Base-by-base conservation (phyloP, 2,888 invertebrate genomes). In the Chrysomela aeneicollis region DNA sequence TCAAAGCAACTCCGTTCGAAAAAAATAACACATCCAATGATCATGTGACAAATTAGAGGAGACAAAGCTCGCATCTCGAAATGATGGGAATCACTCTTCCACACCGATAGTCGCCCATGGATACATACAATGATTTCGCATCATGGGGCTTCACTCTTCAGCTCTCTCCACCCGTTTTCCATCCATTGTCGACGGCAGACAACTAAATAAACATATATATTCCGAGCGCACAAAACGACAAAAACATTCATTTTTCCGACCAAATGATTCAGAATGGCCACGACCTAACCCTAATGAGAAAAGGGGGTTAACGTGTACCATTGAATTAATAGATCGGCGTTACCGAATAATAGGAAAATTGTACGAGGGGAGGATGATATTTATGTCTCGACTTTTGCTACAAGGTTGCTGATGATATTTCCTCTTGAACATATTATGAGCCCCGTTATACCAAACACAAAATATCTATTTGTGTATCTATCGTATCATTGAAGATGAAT, bases 201-300 rank as follows among this genome's bases (percentile, higher is more conserved):
- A 42, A 42, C 42, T 42, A 42, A 42, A 42, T 42, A 42, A 42
- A 42, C 42, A 42, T 42, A 42, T 12, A 42, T 42, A 42, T 35
- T 35, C 35, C 35, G 35, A 9, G 35, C 35, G 35, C 42, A 42
- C 42, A 42, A 42, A 42, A 42, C 42, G 42, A 42, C 42, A 47
- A 57, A 57, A 57, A 47, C 61, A 55, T 61, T 26, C 46, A 50
- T 55, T 61, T 61, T 61, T 61, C 61, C 61, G 55, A 54, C 55
- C 55, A 61, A 61, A 61, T 61, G 55, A 17, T 17, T 37, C 49
- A 47, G 55, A 55, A 61, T 55, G 18, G 42, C 42, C 42, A 15
- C 42, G 42, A 42, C 15, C 42, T 42, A 42, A 42, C 57, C 57
- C 10, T 57, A 57, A 57, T 57, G 57, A 57, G 47, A 46, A 57